These are phyloP conservation scores for Scolopax bukidnonensis DNA, from an alignment of 2,797 vertebrate species.

Conservation along the genomic window DNA sequence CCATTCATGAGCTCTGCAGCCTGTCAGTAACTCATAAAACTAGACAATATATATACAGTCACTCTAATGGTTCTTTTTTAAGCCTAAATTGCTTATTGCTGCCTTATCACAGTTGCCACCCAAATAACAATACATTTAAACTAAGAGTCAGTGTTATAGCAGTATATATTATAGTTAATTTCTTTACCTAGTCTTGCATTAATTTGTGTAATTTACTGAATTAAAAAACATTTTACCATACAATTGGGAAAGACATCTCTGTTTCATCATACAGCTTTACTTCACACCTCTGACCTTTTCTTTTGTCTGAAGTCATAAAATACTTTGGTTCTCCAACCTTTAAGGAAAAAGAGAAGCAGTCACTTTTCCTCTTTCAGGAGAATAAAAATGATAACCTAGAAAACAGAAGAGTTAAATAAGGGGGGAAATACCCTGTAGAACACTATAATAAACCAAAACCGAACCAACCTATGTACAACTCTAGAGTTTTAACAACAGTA, in stretches of 20 bases:
- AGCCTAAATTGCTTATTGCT: background rate
- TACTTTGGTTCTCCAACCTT: conserved; percentile 89
- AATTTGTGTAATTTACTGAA: background rate
- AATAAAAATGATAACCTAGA: background rate
- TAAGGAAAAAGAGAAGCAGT: conserved; percentile 40
- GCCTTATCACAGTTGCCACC: background rate
- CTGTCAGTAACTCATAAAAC: conserved; percentile 37
- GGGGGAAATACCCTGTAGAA: accelerated
- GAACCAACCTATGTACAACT: no score
- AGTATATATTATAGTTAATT: background rate
- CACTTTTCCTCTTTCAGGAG: background rate
- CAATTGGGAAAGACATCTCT: conserved; percentile 87
- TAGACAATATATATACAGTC: background rate
- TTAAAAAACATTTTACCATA: conserved; percentile 83
- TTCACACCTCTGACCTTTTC: conserved; percentile 93
- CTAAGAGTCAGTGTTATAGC: background rate
- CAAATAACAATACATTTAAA: background rate
- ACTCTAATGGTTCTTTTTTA: background rate
- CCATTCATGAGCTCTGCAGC: background rate
- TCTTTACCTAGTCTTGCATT: background rate
- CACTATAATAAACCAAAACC: background rate
- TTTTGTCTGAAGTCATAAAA: conserved; percentile 91
- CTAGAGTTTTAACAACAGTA: background rate
- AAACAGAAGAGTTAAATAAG: background rate
- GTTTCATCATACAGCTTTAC: conserved; percentile 93